Evolutionary conservation across 64 coral and sea anemone species (phyloP).

Genomic region (Orbicella faveolata): DNA sequence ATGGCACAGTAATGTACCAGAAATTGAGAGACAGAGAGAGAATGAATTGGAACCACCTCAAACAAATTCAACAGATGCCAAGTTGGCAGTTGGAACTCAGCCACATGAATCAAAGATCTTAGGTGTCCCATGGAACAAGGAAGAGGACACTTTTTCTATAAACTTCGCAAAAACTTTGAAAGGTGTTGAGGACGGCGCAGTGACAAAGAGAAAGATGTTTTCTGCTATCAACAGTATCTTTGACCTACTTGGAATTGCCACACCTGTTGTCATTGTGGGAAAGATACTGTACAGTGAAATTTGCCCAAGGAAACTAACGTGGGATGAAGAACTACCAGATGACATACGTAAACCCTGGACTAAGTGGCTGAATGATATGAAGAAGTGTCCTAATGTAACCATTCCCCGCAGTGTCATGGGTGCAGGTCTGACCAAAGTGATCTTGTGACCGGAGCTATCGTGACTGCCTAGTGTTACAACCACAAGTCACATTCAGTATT

Average conservation of each 20-base stretch:
- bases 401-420: constrained; percentile 58
- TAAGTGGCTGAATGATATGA: constrained; percentile 61
- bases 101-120: constrained; percentile 47
- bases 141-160: constrained; percentile 37
- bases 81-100: constrained; percentile 7
- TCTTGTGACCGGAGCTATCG: neutral
- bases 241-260: constrained; percentile 47
- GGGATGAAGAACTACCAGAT: constrained; percentile 65
- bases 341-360: constrained; percentile 37
- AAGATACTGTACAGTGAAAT: constrained; percentile 73
- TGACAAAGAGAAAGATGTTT: constrained; percentile 76
- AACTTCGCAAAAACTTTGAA: neutral
- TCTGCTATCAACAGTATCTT: constrained; percentile 61
- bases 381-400: constrained; percentile 23
- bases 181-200: neutral
- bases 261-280: constrained; percentile 54
- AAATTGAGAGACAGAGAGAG: neutral
- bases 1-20: constrained; percentile 67
- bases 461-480: too few relatives aligned
- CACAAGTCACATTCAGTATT: too few relatives aligned
- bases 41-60: neutral
- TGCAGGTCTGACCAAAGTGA: constrained; percentile 6
- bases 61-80: neutral
- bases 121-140: constrained; percentile 55
- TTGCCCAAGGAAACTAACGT: constrained; percentile 47